A percentile compares a stretch with the other conserved stretches of the same genome.
phyloP scores from a whole-genome alignment of 2,797 vertebrate genomes.

The Pangasius sanitwongsei region DNA sequence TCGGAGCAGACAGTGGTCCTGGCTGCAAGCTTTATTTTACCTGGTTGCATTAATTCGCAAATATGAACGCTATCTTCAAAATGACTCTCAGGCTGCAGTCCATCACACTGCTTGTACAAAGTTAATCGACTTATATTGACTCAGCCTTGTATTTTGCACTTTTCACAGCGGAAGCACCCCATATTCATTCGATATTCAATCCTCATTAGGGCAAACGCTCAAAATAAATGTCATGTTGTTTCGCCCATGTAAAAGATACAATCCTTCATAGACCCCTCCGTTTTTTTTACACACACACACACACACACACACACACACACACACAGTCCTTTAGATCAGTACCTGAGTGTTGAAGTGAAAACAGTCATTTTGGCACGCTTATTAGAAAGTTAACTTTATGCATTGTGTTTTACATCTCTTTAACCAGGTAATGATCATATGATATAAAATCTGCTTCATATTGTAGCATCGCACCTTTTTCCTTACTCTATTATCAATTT shows the following conservation, averaged over 20 bases:
- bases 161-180: not conserved
- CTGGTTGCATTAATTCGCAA: not conserved
- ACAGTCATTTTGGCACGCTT: not conserved
- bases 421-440: not conserved
- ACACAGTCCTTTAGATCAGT: not conserved
- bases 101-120: not conserved
- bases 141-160: not conserved
- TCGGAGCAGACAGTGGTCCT: not conserved
- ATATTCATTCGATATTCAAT: not conserved
- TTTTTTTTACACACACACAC: not conserved
- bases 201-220: not conserved
- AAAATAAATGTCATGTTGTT: not conserved
- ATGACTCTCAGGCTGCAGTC: not conserved
- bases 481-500: not conserved
- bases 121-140: not conserved
- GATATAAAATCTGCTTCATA: not conserved
- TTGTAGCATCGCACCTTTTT: not conserved
- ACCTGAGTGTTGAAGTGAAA: not conserved
- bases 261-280: not conserved
- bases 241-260: not conserved
- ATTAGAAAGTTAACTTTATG: not conserved
- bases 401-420: not conserved
- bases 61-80: not conserved
- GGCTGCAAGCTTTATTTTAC: not conserved
- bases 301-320: not conserved